Base-by-base conservation (phyloP, 2,797 vertebrate species). In the Gymnopithys bicolor region DNA sequence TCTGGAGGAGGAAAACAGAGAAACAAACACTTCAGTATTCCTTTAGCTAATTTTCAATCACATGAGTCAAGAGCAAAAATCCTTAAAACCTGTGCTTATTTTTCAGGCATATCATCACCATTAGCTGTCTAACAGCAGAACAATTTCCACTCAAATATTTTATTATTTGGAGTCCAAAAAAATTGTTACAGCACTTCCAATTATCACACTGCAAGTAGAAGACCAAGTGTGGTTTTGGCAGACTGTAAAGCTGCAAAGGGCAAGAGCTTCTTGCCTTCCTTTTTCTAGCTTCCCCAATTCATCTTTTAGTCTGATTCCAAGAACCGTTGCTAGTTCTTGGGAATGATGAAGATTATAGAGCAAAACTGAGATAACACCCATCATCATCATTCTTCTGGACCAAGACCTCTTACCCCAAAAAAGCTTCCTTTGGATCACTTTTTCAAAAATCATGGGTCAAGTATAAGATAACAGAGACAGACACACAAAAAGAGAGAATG, bases 1-100 rank as follows among this genome's bases (percentile, higher is more conserved):
- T 94, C 97, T 98, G 80, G 11, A 86, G 18, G 13, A 19, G 94
- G 92, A 84, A 71, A 71, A 0, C 5, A 92, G 3, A 92, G 13
- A 89, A 87, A 94, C 32, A 82, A 49, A 59, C 39, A 52, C 3
- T 68, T 94, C 19, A 95, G 46, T 27, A 37, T 66, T 83, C 33
- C 39, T 85, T 84, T 15, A 89, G 75, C 10, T 85, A 27, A 43
- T 75, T 89, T 94, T 76, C 30, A 79, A 45, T 46, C 37, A 76
- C 63, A 69, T 5, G 46, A 48, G 37, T 52, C 21, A 63, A 66
- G 3, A 79, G 27, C 10, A 77, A 69, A 93, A 84, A 63, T 22
- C 27, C 22, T 78, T 64, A 62, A 71, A 94, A 82, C 13, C 11
- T 33, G 32, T 55, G 32, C 33, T 80, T 67, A 56, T 60, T 83